Evolutionary conservation across 2,888 invertebrate genomes (phyloP).

Genomic region (Dromius quadrimaculatus): DNA sequence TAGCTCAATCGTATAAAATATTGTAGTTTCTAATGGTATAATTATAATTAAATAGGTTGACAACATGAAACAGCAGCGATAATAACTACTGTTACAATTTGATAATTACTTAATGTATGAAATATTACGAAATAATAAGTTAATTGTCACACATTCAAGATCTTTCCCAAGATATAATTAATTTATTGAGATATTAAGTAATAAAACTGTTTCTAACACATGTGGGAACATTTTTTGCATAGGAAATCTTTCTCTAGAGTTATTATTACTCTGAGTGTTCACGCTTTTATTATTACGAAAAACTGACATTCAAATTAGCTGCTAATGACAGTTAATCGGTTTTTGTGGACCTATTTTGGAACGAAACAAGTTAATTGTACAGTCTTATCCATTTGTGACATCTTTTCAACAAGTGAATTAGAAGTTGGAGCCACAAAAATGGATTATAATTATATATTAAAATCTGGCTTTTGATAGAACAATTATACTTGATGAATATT

Average conservation of each 20-base stretch:
- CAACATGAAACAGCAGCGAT: no score
- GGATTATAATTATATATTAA: conserved; percentile 20
- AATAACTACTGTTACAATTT: no score
- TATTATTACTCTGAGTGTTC: conserved; percentile 3
- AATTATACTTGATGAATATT: no score
- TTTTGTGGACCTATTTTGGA: conserved; percentile 27
- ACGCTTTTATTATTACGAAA: conserved; percentile 11
- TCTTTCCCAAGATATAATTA: conserved; percentile 5
- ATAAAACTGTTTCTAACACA: conserved; percentile 7
- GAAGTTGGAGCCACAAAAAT: conserved; percentile 16
- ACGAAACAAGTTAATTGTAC: conserved; percentile 33
- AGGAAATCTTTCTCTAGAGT: conserved; percentile 3
- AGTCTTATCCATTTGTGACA: conserved; percentile 22
- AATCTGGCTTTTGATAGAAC: conserved; percentile 13
- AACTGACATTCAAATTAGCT: conserved; percentile 28
- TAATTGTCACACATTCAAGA: conserved; percentile 14
- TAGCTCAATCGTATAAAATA: no score
- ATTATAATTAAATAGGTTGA: no score
- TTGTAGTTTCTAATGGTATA: no score
- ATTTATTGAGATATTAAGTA: conserved; percentile 14
- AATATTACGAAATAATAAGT: neutral
- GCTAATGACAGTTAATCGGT: conserved; percentile 28
- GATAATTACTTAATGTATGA: conserved; percentile 1
- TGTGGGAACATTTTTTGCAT: conserved; percentile 7
- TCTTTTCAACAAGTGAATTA: conserved; percentile 23